A percentile compares a stretch with the other conserved stretches of the same genome.
Conservation (phyloP, 2,113 vertebrate genomes). For the Callipepla squamata region DNA sequence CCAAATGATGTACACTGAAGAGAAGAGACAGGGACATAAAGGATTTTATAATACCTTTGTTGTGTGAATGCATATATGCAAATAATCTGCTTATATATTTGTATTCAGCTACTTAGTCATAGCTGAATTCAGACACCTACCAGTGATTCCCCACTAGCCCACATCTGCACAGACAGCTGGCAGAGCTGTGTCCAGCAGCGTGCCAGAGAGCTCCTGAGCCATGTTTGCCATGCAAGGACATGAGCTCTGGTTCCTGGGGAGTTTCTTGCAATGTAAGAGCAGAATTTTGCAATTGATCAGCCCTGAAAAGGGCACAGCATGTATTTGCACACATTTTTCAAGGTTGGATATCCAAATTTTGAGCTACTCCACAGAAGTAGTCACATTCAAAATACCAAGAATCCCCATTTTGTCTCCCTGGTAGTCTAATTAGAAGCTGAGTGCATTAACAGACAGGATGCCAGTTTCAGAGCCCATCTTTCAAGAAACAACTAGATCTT, state of each 20-base stretch:
- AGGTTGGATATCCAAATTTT: background rate
- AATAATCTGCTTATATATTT: background rate
- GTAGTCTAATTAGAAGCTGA: background rate
- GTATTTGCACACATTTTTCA: background rate
- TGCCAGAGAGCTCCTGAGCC: rapidly evolving
- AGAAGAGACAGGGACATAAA: background rate
- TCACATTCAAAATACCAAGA: background rate
- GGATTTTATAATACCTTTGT: background rate
- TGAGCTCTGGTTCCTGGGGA: background rate
- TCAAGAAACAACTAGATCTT: constrained; percentile 19
- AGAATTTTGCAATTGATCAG: background rate
- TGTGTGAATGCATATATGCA: background rate
- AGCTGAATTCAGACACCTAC: background rate
- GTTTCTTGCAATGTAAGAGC: background rate
- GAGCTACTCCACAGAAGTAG: background rate
- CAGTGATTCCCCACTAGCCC: background rate
- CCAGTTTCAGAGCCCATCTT: background rate
- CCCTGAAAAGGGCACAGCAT: background rate
- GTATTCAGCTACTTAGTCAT: background rate
- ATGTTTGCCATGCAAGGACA: rapidly evolving
- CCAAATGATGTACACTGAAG: background rate
- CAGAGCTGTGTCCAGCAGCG: background rate
- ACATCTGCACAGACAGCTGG: background rate
- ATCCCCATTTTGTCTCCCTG: background rate
- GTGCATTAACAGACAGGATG: background rate